Evolutionary conservation across 2,888 invertebrate species (phyloP), one percentile per base, ranked within the genome.

Genomic region (Tachystola acroxantha): DNA sequence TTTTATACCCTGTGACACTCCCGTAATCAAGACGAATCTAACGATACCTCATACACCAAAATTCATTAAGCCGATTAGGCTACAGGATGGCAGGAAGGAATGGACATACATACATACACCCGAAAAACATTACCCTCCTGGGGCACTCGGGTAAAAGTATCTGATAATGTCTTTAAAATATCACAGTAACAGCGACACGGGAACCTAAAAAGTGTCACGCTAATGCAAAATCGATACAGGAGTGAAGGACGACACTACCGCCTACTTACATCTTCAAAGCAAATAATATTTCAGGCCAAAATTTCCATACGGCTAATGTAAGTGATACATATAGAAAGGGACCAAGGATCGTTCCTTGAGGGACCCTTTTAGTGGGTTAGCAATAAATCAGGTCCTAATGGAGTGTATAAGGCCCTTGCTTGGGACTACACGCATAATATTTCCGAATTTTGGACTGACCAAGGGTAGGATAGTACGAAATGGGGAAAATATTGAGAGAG

Each of bases 321-420:
- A 67, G 65, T 72, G 67, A 76, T 77, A 72, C 61, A 66, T 69
- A 70, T 61, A 71, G 62, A 57, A 64, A 66, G 64, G 77, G 77
- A 51, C 72, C 68, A 53, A 74, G 68, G 64, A 71, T 61, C 58
- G 71, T 57, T 74, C 73, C 78, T 78, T 75, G 73, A 52, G 72
- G 68, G 74, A 82, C 79, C 78, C 82, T 82, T 82, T 82, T 82
- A 81, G 77, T 71, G 68, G 66, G 60, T 50, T 16, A 62, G 73
- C 65, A 63, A 84, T 84, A 84, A 82, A 84, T 84, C 82, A 84
- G 75, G 53, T 53, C 72, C 58, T 82, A 84, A 84, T 82, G 82
- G 81, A 78, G 72, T 77, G 70, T 71, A 66, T 68, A 67, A 75
- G 63, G 68, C 57, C 57, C 54, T 66, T 54, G 54, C 51, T 51